A percentile compares a stretch with the other conserved stretches of the same genome.
These are phyloP conservation scores for Paramormyrops kingsleyae DNA, from an alignment of 2,113 vertebrate species.

Conservation along the genomic window DNA sequence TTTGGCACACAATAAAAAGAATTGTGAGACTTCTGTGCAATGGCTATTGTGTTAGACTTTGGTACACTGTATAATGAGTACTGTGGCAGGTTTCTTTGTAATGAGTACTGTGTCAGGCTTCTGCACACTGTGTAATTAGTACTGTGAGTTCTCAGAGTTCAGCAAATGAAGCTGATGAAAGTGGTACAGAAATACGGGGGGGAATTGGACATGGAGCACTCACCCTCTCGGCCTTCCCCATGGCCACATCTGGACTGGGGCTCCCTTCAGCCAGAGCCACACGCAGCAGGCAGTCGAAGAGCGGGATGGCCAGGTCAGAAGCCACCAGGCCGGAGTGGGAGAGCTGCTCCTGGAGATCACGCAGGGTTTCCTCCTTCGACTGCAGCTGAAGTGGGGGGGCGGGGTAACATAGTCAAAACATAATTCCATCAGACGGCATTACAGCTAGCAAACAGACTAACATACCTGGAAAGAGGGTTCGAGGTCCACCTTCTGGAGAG, in stretches of 20 bases:
- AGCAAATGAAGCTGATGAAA: background rate
- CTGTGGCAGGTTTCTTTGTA: too few relatives aligned
- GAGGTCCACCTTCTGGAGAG: constrained; percentile 69
- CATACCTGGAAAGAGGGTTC: constrained; percentile 76
- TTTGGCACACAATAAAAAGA: too few relatives aligned
- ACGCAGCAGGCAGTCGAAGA: constrained; percentile 82
- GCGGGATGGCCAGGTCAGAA: constrained; percentile 79
- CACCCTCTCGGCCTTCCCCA: constrained; percentile 80
- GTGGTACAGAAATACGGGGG: background rate
- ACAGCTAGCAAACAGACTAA: background rate
- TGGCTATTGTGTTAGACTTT: background rate
- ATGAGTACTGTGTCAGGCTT: too few relatives aligned
- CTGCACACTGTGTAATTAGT: background rate
- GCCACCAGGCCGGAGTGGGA: constrained; percentile 71
- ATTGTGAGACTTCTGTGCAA: background rate
- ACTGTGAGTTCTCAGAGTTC: background rate
- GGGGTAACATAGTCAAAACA: background rate
- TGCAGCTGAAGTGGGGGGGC: constrained; percentile 55
- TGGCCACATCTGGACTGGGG: constrained; percentile 55
- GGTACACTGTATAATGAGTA: too few relatives aligned
- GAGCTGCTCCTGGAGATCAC: constrained; percentile 78
- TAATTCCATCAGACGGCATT: background rate
- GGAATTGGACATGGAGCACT: constrained; percentile 17
- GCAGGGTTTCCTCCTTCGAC: constrained; percentile 75
- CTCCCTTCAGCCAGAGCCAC: constrained; percentile 72